phyloP scores from a whole-genome alignment of 2,113 vertebrate genomes.

The Tachysurus vachellii region DNA sequence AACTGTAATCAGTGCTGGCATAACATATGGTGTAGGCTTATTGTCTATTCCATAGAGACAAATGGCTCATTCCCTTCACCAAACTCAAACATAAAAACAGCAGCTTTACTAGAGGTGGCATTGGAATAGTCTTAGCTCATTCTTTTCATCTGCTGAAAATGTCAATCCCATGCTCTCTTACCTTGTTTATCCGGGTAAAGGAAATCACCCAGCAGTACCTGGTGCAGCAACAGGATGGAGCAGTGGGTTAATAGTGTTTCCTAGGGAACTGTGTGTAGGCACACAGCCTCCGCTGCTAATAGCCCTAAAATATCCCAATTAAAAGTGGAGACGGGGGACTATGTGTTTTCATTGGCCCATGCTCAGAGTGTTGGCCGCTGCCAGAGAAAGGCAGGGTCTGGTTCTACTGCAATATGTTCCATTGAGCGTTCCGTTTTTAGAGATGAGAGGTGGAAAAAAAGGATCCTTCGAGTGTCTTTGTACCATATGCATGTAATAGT shows the following conservation, averaged over 20 bases:
- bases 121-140: slow-evolving; percentile 28
- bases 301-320: slow-evolving; percentile 59
- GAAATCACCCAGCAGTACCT: slow-evolving; percentile 39
- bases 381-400: slow-evolving; percentile 52
- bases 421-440: slow-evolving; percentile 52
- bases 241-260: slow-evolving; percentile 43
- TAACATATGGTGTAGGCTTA: slow-evolving; percentile 51
- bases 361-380: slow-evolving; percentile 44
- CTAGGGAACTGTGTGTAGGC: slow-evolving; percentile 38
- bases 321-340: slow-evolving; percentile 59
- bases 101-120: slow-evolving; percentile 39
- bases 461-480: slow-evolving; percentile 38
- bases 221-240: slow-evolving; percentile 35
- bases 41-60: slow-evolving; percentile 43
- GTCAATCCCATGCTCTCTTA: slow-evolving; percentile 5
- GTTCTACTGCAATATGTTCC: slow-evolving; percentile 57
- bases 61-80: slow-evolving; percentile 39
- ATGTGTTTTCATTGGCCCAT: slow-evolving; percentile 59
- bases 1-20: slow-evolving; percentile 54
- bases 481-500: slow-evolving; percentile 50
- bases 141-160: slow-evolving; percentile 30
- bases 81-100: slow-evolving; percentile 48
- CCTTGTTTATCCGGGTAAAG: neutral
- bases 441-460: slow-evolving; percentile 48
- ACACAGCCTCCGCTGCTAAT: slow-evolving; percentile 51